Conservation (phyloP, 2,113 vertebrate genomes). For the Eublepharis macularius region DNA sequence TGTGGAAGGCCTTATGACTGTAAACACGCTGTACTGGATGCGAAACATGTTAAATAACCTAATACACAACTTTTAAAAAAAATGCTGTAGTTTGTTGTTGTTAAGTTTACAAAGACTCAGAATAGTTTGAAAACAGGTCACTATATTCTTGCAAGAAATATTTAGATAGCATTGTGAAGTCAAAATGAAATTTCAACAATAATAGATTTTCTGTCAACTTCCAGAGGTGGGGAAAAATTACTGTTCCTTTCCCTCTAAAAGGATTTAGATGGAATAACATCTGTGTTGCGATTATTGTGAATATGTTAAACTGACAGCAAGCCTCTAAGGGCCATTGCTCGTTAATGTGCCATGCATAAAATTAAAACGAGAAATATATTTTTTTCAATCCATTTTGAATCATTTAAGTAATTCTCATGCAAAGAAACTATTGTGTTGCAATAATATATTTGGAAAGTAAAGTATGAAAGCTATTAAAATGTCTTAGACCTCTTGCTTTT, state of each 20-base stretch:
- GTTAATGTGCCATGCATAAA: constrained; percentile 83
- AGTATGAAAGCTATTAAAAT: constrained; percentile 76
- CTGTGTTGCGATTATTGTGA: constrained; percentile 78
- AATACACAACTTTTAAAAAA: background rate
- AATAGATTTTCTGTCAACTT: constrained; percentile 70
- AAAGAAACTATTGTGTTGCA: constrained; percentile 81
- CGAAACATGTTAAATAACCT: background rate
- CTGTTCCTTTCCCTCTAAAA: constrained; percentile 72
- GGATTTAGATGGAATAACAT: constrained; percentile 76
- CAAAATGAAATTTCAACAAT: constrained; percentile 73
- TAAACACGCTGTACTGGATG: too few species aligned
- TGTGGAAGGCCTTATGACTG: too few species aligned
- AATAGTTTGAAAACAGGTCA: constrained; percentile 47
- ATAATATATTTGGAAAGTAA: constrained; percentile 75
- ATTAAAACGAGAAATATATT: constrained; percentile 84
- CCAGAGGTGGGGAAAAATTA: constrained; percentile 64
- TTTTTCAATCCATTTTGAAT: constrained; percentile 81
- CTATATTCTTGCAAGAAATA: constrained; percentile 46
- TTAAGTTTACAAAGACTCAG: constrained; percentile 22
- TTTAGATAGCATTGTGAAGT: constrained; percentile 61
- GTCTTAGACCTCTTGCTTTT: constrained; percentile 74
- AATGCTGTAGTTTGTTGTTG: background rate
- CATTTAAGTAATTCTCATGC: constrained; percentile 79
- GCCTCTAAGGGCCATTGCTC: constrained; percentile 75
- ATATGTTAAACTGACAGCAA: constrained; percentile 78